These are phyloP conservation scores for Clistopyga incitator DNA, from an alignment of 2,888 invertebrate species.

Conservation along the genomic window DNA sequence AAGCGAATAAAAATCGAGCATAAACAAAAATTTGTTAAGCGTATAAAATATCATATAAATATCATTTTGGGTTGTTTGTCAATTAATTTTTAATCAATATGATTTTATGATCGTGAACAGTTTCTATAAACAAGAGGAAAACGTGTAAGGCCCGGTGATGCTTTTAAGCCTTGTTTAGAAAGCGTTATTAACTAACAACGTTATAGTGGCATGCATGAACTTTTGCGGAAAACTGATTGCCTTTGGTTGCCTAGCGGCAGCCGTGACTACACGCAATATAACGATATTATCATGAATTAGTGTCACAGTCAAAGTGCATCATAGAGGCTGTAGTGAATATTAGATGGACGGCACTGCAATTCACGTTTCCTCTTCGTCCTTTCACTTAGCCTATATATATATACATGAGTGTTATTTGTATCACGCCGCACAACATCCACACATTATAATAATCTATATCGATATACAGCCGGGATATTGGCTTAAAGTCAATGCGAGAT, in stretches of 20 bases:
- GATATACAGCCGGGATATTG: slow-evolving; percentile 6
- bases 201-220: slow-evolving; percentile 45
- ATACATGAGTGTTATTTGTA: background rate
- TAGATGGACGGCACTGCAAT: slow-evolving; percentile 40
- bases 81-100: slow-evolving; percentile 4
- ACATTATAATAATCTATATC: background rate
- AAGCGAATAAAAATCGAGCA: too few species aligned
- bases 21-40: too few species aligned
- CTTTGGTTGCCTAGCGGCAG: background rate
- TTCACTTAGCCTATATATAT: background rate
- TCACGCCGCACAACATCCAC: background rate
- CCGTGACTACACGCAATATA: background rate
- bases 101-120: background rate
- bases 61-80: too few species aligned
- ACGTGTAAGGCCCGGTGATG: background rate
- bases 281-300: slow-evolving; percentile 5
- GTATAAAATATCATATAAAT: too few species aligned
- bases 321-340: slow-evolving; percentile 30
- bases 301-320: slow-evolving; percentile 31
- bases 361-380: background rate
- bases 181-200: slow-evolving; percentile 23
- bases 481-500: background rate
- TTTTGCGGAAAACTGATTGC: slow-evolving; percentile 27
- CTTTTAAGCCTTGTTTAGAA: slow-evolving; percentile 42
- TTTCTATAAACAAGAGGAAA: background rate